Base-by-base conservation (phyloP, 2,888 invertebrate genomes). In the Formica aserva region DNA sequence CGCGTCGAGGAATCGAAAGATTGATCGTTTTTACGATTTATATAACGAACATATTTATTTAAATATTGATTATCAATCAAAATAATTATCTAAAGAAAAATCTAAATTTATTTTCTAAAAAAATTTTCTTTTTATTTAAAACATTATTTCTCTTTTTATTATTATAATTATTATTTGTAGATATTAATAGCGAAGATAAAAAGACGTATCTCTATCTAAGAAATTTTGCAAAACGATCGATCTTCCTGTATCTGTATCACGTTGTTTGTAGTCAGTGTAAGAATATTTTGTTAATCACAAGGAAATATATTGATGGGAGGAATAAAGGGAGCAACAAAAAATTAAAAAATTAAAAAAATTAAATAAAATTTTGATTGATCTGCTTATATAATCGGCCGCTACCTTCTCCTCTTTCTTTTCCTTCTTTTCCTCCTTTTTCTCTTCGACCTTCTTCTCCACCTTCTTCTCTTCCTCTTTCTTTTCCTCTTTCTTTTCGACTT, bases 401-500 rank as follows among this genome's bases (percentile, higher is more conserved):
- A 92, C 91, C 85, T 92, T 92, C 88, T 95, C 94, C 85, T 93
- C 94, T 89, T 81, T 92, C 89, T 92, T 90, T 84, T 90, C 80
- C 82, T 91, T 87, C 52, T 93, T 63, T 66, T 89, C 84, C 18
- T 95, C 94, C 94, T 90, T 93, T 87, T 83, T 94, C 85, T 89
- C 93, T 45, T 91, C 88, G 83, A 94, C 92, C 78, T 94, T 93
- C 81, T 92, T 91, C 29, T 88, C 86, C n/a, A 87, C 83, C 55
- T 89, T 85, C 55, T 92, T 86, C 38, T 91, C 88, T 13, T 88
- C 87, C 69, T 91, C 87, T 77, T 91, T 95, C 94, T 95, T 94
- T 87, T 95, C 86, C 60, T 94, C 72, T 57, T 89, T 84, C n/a
- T 95, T 94, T 94, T 90, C 95, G 93, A 78, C 93, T 87, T 83